A percentile compares a stretch with the other conserved stretches of the same genome.
phyloP scores from a whole-genome alignment of 2,888 invertebrate genomes.

The Boloria selene region DNA sequence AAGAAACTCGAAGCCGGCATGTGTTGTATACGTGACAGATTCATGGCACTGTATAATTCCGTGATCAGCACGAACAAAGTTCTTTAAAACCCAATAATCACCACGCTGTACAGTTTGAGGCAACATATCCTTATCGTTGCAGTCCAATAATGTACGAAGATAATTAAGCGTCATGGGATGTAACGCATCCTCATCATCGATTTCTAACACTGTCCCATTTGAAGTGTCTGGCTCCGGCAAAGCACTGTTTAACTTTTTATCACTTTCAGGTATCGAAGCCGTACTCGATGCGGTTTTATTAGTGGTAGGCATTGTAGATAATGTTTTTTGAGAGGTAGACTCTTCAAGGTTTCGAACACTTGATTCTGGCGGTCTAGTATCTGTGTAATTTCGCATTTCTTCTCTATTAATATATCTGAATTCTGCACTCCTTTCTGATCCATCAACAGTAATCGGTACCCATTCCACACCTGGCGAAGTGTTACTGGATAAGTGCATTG shows the following conservation, averaged over 20 bases:
- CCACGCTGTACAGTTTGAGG: slow-evolving; percentile 87
- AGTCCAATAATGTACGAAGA: slow-evolving; percentile 80
- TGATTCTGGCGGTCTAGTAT: slow-evolving; percentile 52
- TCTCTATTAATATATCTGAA: slow-evolving; percentile 56
- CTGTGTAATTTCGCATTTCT: slow-evolving; percentile 60
- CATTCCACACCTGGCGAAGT: slow-evolving; percentile 61
- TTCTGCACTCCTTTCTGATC: slow-evolving; percentile 61
- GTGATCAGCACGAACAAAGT: slow-evolving; percentile 90
- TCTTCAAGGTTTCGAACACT: slow-evolving; percentile 59
- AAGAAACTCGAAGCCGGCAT: slow-evolving; percentile 95
- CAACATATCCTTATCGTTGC: slow-evolving; percentile 84
- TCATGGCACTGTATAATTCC: slow-evolving; percentile 88
- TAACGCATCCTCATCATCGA: slow-evolving; percentile 65
- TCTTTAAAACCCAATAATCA: slow-evolving; percentile 94
- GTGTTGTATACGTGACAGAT: slow-evolving; percentile 94
- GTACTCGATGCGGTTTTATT: slow-evolving; percentile 75
- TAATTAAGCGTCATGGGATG: slow-evolving; percentile 63
- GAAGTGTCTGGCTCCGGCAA: slow-evolving; percentile 61
- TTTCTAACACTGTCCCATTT: slow-evolving; percentile 62
- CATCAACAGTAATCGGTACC: slow-evolving; percentile 67
- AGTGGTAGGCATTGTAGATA: slow-evolving; percentile 67
- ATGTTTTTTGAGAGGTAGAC: slow-evolving; percentile 69
- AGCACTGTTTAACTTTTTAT: slow-evolving; percentile 62
- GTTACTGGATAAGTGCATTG: slow-evolving; percentile 82
- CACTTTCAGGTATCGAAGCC: slow-evolving; percentile 58